Base-by-base conservation (phyloP, 2,888 invertebrate genomes). In the Drosophila niveifrons region DNA sequence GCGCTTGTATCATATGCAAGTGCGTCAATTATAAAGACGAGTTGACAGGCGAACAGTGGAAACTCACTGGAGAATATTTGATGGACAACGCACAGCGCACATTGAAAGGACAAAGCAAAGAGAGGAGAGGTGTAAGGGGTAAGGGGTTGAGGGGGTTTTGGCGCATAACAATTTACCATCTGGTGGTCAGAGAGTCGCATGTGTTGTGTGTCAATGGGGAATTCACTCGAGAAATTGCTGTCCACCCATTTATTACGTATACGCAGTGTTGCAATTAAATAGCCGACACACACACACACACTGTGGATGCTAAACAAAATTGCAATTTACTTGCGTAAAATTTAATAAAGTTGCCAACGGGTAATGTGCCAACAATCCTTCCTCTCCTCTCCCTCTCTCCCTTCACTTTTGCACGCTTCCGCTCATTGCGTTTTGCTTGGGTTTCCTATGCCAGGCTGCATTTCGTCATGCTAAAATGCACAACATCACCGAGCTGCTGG, bases 241-340 rank as follows among this genome's bases (percentile, higher is more conserved):
- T 51, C 46, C 46, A 48, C 15, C n/a, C 57, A 29, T 64, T 73
- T 66, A 84, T 82, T 66, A 64, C 72, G 85, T 67, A 77, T 82
- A 79, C 77, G 82, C 79, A 64, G 44, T 58, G 75, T 78, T 72
- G 72, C 46, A 47, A 56, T 74, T 66, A 53, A 41, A 61, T 64
- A 55, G 59, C 17, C 13, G 15, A 18, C 67, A 53, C 75, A 46
- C 46, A 6, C n/a, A 64, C 31, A 9, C 31, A 57, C 73, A 72
- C 64, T 74, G 51, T 74, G 72, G 72, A 23, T 23, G 23, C 78
- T 67, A 74, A 66, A 72, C 68, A 66, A 83, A 86, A 86, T 79
- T 83, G 81, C 81, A 83, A 86, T 86, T 83, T 83, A 77, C 83
- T 86, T 77, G 72, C 70, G 67, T 69, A 36, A 74, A 83, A 83